These are phyloP conservation scores for Drosophila simulans DNA, from an alignment of 1,140 invertebrate genomes.

Conservation along the genomic window DNA sequence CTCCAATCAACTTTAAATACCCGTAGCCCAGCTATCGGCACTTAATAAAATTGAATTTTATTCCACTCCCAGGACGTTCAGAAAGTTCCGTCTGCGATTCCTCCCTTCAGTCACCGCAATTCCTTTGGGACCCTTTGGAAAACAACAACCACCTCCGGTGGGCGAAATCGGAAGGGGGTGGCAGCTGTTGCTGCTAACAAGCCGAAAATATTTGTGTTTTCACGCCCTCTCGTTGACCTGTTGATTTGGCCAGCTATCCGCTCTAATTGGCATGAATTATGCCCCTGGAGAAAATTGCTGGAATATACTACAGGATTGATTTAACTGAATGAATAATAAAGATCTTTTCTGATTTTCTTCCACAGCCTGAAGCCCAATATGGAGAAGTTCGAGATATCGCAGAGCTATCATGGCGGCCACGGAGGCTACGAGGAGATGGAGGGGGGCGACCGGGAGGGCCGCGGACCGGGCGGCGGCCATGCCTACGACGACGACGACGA, in stretches of 20 bases:
- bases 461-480: slow-evolving; percentile 84
- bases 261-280: slow-evolving; percentile 75
- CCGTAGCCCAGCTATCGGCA: slow-evolving; percentile 62
- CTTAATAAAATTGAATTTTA: slow-evolving; percentile 84
- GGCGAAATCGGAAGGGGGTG: slow-evolving; percentile 8
- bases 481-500: slow-evolving; percentile 85
- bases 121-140: slow-evolving; percentile 68
- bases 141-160: slow-evolving; percentile 26
- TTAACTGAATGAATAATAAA: too few species aligned
- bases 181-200: slow-evolving; percentile 65
- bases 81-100: slow-evolving; percentile 7
- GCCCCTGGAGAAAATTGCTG: slow-evolving; percentile 3
- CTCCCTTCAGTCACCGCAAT: slow-evolving; percentile 39
- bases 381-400: slow-evolving; percentile 87
- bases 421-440: slow-evolving; percentile 86
- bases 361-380: slow-evolving; percentile 78
- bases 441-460: slow-evolving; percentile 85
- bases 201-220: slow-evolving; percentile 76
- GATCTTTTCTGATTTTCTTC: too few species aligned
- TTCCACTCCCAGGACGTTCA: slow-evolving; percentile 47
- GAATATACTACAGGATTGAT: neutral
- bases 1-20: slow-evolving; percentile 63
- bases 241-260: slow-evolving; percentile 42
- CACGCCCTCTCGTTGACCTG: slow-evolving; percentile 63
- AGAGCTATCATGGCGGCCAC: slow-evolving; percentile 84